Evolutionary conservation across 1,140 invertebrate genomes (phyloP).

Genomic region (Leucophenga varia): DNA sequence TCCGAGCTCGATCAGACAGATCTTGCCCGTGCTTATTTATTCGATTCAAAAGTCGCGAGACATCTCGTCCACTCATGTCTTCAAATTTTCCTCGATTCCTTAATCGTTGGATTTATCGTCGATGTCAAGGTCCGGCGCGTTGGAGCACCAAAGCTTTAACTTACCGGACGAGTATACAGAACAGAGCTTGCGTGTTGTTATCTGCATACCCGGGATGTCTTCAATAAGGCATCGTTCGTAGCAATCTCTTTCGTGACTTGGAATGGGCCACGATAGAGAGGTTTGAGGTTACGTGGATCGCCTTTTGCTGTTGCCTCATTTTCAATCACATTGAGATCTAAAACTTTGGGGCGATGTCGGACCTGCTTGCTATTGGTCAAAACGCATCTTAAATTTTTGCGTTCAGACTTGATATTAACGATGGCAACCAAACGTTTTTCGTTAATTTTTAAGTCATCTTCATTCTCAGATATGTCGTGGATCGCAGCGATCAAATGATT

Average conservation of each 20-base stretch:
- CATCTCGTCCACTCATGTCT: conserved; percentile 27
- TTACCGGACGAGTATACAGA: conserved; percentile 17
- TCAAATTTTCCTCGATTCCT: conserved; percentile 1
- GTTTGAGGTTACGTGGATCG: conserved; percentile 24
- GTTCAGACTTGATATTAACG: not conserved
- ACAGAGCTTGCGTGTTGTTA: conserved; percentile 6
- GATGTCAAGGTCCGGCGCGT: conserved; percentile 7
- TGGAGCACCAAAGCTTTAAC: conserved; percentile 17
- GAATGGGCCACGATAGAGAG: conserved; percentile 30
- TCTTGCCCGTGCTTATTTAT: too few relatives aligned
- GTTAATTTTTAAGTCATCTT: not conserved
- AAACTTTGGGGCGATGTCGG: conserved; percentile 17
- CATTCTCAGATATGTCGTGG: not conserved
- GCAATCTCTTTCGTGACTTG: conserved; percentile 8
- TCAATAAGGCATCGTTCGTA: conserved; percentile 16
- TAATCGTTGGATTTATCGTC: not conserved
- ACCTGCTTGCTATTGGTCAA: conserved; percentile 11
- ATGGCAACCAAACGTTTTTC: not conserved
- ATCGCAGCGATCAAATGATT: conserved; percentile 11
- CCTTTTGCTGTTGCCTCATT: conserved; percentile 24
- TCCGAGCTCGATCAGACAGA: too few relatives aligned
- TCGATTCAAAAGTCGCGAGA: conserved; percentile 5
- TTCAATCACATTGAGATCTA: conserved; percentile 27
- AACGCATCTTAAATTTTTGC: conserved; percentile 1
- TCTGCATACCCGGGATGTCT: conserved; percentile 13